phyloP scores from a whole-genome alignment of 2,888 invertebrate species.

The Luffia ferchaultella region DNA sequence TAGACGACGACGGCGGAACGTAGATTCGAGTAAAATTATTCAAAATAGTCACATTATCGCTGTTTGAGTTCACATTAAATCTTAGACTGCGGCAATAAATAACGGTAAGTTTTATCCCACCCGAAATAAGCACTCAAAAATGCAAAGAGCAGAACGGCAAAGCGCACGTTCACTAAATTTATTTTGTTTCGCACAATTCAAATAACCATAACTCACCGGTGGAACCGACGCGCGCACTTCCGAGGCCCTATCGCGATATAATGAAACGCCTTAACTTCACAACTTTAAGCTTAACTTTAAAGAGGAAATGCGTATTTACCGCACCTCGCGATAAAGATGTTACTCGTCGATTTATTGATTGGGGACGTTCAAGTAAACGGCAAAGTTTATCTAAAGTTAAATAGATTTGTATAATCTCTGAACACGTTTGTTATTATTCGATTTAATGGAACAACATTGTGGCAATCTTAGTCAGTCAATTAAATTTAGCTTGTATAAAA shows the following conservation, averaged over 20 bases:
- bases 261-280: conserved; percentile 59
- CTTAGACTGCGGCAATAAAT: conserved; percentile 59
- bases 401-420: too few species aligned
- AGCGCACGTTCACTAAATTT: conserved; percentile 66
- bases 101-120: conserved; percentile 63
- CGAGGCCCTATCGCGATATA: conserved; percentile 65
- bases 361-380: conserved; percentile 7
- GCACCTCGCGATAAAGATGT: conserved; percentile 54
- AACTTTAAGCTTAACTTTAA: conserved; percentile 48
- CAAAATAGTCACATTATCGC: conserved; percentile 51
- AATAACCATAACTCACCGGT: conserved; percentile 62
- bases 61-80: conserved; percentile 66
- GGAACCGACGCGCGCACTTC: conserved; percentile 23
- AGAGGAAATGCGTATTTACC: conserved; percentile 37
- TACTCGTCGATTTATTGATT: conserved; percentile 58
- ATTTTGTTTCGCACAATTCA: conserved; percentile 67
- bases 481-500: too few species aligned
- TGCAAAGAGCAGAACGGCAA: conserved; percentile 64
- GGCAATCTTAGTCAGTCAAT: too few species aligned
- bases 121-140: conserved; percentile 67
- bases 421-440: too few species aligned
- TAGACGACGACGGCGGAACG: too few species aligned
- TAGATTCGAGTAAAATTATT: conserved; percentile 12
- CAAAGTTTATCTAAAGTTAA: too few species aligned
- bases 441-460: too few species aligned